These are phyloP conservation scores for Drosophila triauraria DNA, from an alignment of 1,140 invertebrate species.

Conservation along the genomic window DNA sequence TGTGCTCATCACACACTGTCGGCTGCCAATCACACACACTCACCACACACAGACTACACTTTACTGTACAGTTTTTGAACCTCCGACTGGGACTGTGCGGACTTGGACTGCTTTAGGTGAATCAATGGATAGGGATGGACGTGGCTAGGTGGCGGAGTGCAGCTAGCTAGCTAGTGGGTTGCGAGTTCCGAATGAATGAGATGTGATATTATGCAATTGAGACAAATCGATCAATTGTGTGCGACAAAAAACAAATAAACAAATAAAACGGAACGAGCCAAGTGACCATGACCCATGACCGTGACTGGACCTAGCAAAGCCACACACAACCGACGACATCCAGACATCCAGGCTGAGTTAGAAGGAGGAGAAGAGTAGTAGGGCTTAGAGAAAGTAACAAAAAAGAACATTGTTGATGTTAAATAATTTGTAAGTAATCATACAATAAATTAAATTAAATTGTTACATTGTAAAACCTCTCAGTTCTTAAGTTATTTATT, in stretches of 20 bases:
- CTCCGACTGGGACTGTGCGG: constrained; percentile 42
- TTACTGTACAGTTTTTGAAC: constrained; percentile 55
- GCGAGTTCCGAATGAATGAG: constrained; percentile 46
- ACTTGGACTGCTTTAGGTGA: constrained; percentile 57
- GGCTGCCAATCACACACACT: constrained; percentile 15
- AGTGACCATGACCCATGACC: constrained; percentile 12
- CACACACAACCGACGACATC: background rate
- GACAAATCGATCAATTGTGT: constrained; percentile 49
- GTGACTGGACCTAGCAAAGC: background rate
- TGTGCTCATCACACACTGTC: constrained; percentile 40
- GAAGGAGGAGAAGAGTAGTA: constrained; percentile 16
- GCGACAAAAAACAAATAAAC: constrained; percentile 49
- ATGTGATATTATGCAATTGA: constrained; percentile 70
- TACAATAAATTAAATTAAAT: constrained; percentile 74
- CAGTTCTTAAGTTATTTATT: constrained; percentile 82
- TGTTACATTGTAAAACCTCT: constrained; percentile 78
- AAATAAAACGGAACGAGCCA: constrained; percentile 32
- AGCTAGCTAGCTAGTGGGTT: constrained; percentile 7
- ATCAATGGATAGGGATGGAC: constrained; percentile 6
- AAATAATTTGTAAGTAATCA: constrained; percentile 75
- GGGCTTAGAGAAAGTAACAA: constrained; percentile 48
- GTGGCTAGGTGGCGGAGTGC: constrained; percentile 8
- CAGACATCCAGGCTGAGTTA: constrained; percentile 6
- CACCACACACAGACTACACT: constrained; percentile 6
- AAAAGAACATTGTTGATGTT: constrained; percentile 79